Conservation (phyloP, 1,140 invertebrate genomes). For the Cardiocondyla obscurior region DNA sequence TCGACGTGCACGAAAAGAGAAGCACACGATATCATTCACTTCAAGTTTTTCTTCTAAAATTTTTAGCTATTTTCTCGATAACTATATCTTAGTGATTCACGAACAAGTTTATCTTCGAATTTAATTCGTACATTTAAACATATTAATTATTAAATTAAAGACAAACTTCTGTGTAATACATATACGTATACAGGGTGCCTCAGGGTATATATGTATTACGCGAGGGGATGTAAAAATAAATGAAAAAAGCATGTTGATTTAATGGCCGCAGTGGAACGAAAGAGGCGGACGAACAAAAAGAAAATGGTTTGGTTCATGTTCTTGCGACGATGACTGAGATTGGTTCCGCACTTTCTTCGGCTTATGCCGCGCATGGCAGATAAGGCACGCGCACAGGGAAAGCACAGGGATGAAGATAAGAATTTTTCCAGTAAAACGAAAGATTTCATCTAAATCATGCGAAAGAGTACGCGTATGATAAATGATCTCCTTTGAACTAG, state of each 20-base stretch:
- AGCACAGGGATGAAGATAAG: conserved; percentile 51
- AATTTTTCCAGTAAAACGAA: conserved; percentile 47
- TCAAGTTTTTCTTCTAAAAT: not conserved
- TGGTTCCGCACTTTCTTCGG: conserved; percentile 45
- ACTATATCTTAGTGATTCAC: not conserved
- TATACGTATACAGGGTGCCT: too few relatives aligned
- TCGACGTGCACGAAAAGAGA: not conserved
- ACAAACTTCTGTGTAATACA: too few relatives aligned
- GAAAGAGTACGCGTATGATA: conserved; percentile 43
- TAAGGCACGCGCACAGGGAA: conserved; percentile 51
- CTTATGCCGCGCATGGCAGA: conserved; percentile 46
- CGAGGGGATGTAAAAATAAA: not conserved
- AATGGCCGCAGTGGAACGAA: conserved; percentile 44
- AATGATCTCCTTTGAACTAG: conserved; percentile 47
- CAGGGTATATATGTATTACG: not conserved
- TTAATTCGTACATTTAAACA: not conserved
- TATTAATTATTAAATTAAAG: conserved; percentile 26
- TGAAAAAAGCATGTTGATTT: conserved; percentile 48
- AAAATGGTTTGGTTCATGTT: conserved; percentile 50
- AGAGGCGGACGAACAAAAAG: conserved; percentile 32
- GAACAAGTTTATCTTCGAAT: conserved; percentile 16
- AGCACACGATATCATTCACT: conserved; percentile 13
- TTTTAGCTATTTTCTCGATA: not conserved
- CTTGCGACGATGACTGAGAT: conserved; percentile 51
- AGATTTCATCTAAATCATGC: conserved; percentile 14